Conservation (phyloP, 1,140 invertebrate species). For the Euura lappo region DNA sequence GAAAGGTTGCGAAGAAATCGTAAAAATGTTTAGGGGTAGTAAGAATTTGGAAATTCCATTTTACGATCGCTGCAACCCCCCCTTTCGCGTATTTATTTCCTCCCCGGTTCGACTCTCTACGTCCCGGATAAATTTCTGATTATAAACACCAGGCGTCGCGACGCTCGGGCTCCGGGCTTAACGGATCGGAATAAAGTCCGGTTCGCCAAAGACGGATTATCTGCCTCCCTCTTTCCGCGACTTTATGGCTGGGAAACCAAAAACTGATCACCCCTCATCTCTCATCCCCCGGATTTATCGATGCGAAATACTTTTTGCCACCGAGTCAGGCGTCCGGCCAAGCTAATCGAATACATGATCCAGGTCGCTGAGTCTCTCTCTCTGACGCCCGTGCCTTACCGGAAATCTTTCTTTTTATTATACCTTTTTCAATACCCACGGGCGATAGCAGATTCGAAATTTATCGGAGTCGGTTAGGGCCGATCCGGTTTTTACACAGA, state of each 20-base stretch:
- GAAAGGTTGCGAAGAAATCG: neutral
- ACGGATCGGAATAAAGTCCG: neutral
- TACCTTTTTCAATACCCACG: constrained; percentile 16
- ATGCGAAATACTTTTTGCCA: neutral
- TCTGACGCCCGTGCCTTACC: neutral
- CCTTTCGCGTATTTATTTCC: neutral
- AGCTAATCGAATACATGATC: neutral
- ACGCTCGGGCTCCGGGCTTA: neutral
- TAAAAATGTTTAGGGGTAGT: neutral
- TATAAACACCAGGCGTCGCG: neutral
- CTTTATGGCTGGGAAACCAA: too few relatives aligned
- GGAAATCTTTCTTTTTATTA: constrained; percentile 10
- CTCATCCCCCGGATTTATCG: neutral
- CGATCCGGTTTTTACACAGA: too few relatives aligned
- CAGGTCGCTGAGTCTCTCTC: neutral
- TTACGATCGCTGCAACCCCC: neutral
- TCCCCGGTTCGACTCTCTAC: too few relatives aligned
- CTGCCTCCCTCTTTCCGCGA: too few relatives aligned
- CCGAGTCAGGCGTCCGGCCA: neutral
- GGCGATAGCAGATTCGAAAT: neutral
- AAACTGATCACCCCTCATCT: neutral
- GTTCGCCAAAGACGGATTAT: neutral
- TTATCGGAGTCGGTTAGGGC: neutral
- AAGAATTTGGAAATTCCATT: constrained; percentile 3
- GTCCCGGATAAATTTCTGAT: neutral